Base-by-base conservation (phyloP, 2,888 invertebrate genomes). In the Melikaiella ostensackeni region DNA sequence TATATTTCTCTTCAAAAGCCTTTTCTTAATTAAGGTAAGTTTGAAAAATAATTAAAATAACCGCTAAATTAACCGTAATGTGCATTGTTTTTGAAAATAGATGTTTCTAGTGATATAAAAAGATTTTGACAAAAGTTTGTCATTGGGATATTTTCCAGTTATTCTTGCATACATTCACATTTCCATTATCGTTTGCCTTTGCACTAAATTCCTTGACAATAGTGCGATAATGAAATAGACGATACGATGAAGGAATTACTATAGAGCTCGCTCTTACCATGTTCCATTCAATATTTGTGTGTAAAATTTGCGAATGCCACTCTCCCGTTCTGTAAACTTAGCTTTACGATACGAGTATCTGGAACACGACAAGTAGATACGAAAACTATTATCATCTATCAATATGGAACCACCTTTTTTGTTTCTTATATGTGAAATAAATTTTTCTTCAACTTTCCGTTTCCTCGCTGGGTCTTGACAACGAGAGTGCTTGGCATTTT, bases 371-470 rank as follows among this genome's bases (percentile, higher is more conserved):
- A 6, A 46, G n/a, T n/a, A 50, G 50, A 70, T 70, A 70, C 50
- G 70, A 70, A 70, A 70, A 70, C 50, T 70, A 70, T 70, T 70
- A 70, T 70, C 50, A 27, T 55, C 21, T 70, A 55, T 70, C 70
- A 27, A 33, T 70, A 70, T 30, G 46, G n/a, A 70, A 33, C 50
- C 6, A 70, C 55, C 50, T 70, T 70, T 70, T 70, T 70, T 70
- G 70, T 70, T 50, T 70, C 46, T 33, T 50, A 4, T n/a, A 11
- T 55, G 70, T 50, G n/a, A 50, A 46, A 30, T 70, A 70, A 50
- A 50, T 55, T 50, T 50, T 70, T 50, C n/a, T 70, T 70, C 30
- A 70, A 33, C 70, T 70, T 70, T 55, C 70, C 50, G 55, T 70
- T 70, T 70, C 70, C 33, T 50, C n/a, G 42, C 24, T 66, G 19